Percentiles rank a stretch among this genome's conserved stretches.
Conservation (phyloP, 2,113 vertebrate genomes). For the Oxygymnocypris stewartii region DNA sequence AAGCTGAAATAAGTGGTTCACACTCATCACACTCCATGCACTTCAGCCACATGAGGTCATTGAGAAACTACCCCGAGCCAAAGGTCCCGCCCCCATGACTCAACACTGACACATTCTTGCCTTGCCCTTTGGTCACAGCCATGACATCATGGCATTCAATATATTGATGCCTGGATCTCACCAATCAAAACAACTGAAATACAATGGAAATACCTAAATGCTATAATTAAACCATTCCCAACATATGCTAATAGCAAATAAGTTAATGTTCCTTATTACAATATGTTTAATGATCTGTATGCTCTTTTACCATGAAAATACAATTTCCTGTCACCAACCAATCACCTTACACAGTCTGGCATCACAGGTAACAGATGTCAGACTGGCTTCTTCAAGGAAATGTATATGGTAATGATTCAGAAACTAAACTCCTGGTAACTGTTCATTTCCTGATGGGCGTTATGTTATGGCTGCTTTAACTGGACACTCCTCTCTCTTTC, state of each 20-base stretch:
- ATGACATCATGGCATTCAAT: constrained; percentile 58
- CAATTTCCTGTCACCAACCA: not conserved
- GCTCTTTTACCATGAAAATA: not conserved
- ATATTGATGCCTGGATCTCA: not conserved
- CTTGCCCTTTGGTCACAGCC: constrained; percentile 48
- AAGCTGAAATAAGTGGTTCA: not conserved
- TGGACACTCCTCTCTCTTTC: constrained; percentile 45
- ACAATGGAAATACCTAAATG: not conserved
- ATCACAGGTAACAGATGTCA: not conserved
- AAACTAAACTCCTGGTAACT: not conserved
- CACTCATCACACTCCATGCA: not conserved
- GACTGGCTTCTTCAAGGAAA: not conserved
- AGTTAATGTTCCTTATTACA: not conserved
- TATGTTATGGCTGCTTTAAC: not conserved
- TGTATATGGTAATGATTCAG: constrained; percentile 31
- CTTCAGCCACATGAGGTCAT: constrained; percentile 12
- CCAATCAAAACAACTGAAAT: constrained; percentile 24
- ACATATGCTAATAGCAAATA: not conserved
- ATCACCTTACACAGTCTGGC: not conserved
- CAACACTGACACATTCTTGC: constrained; percentile 41
- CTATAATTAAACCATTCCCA: not conserved
- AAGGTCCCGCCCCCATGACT: constrained; percentile 17
- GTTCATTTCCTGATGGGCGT: constrained; percentile 3
- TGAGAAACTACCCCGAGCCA: constrained; percentile 24
- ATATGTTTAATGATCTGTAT: not conserved